Evolutionary conservation across 2,797 vertebrate genomes (phyloP).

Genomic region (Rhinichthys osculus): DNA sequence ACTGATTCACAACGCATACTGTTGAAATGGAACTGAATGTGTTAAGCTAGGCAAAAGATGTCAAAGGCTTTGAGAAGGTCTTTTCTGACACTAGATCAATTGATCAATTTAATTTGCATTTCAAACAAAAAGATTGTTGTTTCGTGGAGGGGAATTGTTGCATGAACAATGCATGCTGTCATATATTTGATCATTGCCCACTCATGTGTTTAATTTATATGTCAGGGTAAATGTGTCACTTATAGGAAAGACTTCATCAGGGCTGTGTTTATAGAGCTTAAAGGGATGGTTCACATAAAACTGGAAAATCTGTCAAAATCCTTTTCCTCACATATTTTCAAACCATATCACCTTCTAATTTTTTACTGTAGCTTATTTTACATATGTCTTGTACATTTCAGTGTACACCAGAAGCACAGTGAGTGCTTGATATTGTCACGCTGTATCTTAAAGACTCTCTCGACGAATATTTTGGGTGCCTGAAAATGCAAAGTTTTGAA

Average conservation of each 20-base stretch:
- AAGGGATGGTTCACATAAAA: no score
- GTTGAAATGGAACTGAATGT: background rate
- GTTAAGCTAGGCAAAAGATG: background rate
- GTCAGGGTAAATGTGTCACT: background rate
- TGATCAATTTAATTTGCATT: conserved; percentile 8
- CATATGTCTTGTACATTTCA: background rate
- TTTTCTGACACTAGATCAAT: conserved; percentile 7
- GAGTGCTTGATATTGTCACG: background rate
- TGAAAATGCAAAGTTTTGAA: no score
- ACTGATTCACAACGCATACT: background rate
- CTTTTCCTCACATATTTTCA: background rate
- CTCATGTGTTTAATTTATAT: background rate
- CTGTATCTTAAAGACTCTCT: no score
- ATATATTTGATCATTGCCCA: conserved; percentile 5
- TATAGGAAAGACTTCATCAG: background rate
- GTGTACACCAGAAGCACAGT: background rate
- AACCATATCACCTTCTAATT: background rate
- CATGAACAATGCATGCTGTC: background rate
- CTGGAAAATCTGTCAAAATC: no score
- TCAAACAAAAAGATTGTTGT: background rate
- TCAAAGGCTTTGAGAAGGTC: background rate
- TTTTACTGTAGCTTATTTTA: background rate
- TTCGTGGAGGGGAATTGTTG: background rate
- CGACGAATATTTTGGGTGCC: no score
- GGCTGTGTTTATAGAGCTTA: background rate